These are phyloP conservation scores for Homarus americanus DNA, from an alignment of 1,140 invertebrate genomes.

Conservation along the genomic window DNA sequence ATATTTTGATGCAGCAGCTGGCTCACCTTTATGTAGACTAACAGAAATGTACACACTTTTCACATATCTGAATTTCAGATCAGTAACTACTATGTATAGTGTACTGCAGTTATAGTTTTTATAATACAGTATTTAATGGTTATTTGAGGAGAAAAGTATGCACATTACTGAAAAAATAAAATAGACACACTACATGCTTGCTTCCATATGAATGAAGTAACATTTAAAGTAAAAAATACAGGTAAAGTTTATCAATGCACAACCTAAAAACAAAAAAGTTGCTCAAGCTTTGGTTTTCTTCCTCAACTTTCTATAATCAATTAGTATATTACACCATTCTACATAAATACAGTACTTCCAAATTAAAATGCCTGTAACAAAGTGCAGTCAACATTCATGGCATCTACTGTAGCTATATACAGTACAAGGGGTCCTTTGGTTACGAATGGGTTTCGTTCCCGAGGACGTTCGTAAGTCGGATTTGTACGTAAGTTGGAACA, in stretches of 20 bases:
- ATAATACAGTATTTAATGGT: too few species aligned
- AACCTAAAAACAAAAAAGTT: background rate
- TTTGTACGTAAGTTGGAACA: too few species aligned
- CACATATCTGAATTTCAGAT: slow-evolving; percentile 1
- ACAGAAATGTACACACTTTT: slow-evolving; percentile 46
- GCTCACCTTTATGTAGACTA: slow-evolving; percentile 29
- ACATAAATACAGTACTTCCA: too few species aligned
- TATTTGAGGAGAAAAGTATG: slow-evolving; percentile 35
- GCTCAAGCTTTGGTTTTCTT: background rate
- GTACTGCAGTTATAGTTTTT: too few species aligned
- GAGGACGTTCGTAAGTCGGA: too few species aligned
- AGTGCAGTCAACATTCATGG: too few species aligned
- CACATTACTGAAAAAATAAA: slow-evolving; percentile 6
- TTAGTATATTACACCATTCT: too few species aligned
- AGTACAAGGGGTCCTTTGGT: too few species aligned
- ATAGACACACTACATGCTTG: slow-evolving; percentile 35
- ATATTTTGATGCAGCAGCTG: slow-evolving; percentile 1
- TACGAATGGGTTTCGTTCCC: too few species aligned
- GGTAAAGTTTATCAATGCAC: background rate
- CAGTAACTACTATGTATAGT: background rate
- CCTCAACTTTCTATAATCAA: too few species aligned
- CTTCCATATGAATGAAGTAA: slow-evolving; percentile 19
- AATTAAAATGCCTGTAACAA: too few species aligned
- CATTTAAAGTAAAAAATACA: background rate
- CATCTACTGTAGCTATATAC: too few species aligned